These are phyloP conservation scores for Parelbella ahira DNA, from an alignment of 2,888 invertebrate species.

Conservation along the genomic window DNA sequence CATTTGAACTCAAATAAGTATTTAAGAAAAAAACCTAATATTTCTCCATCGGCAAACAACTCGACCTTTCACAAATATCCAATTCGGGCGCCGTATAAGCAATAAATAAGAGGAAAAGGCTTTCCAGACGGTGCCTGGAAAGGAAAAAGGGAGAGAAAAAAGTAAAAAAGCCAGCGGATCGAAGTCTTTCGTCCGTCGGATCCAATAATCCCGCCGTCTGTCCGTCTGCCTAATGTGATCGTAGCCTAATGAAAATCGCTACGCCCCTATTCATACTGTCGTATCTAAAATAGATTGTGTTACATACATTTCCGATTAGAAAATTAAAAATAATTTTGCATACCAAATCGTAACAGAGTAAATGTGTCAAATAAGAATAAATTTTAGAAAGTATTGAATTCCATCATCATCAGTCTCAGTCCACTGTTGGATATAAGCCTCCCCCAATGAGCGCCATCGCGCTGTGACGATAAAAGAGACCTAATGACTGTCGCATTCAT, in stretches of 20 bases:
- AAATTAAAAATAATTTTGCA: too few species aligned
- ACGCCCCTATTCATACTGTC: conserved; percentile 43
- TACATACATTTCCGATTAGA: conserved; percentile 1
- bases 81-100: conserved; percentile 78
- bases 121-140: conserved; percentile 69
- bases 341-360: too few species aligned
- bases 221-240: conserved; percentile 79
- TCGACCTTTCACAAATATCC: conserved; percentile 76
- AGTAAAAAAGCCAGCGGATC: conserved; percentile 70
- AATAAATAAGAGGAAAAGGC: conserved; percentile 80
- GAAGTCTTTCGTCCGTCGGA: conserved; percentile 79
- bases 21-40: conserved; percentile 45
- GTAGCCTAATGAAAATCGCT: conserved; percentile 78
- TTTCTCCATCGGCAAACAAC: conserved; percentile 60
- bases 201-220: conserved; percentile 79
- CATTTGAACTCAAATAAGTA: conserved; percentile 26
- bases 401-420: too few species aligned
- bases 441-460: too few species aligned
- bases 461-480: too few species aligned
- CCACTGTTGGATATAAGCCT: too few species aligned
- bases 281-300: not conserved
- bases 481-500: too few species aligned
- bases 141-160: conserved; percentile 46
- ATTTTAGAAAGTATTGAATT: too few species aligned
- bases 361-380: too few species aligned